These are phyloP conservation scores for Drosophila equinoxialis DNA, from an alignment of 1,140 invertebrate species.

Conservation along the genomic window DNA sequence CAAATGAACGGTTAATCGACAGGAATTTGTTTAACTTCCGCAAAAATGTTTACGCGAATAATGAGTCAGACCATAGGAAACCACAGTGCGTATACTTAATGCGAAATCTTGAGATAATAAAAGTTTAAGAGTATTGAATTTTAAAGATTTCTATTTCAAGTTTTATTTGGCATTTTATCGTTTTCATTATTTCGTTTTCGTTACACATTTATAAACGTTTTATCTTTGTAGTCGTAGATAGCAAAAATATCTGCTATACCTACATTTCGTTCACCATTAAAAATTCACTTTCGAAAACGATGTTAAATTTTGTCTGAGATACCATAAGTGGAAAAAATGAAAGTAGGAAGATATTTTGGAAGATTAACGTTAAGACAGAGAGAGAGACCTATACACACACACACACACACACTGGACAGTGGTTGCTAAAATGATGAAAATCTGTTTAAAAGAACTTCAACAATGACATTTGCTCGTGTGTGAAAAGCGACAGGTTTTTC, in stretches of 20 bases:
- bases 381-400: not conserved
- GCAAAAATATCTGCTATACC: slow-evolving; percentile 21
- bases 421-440: slow-evolving; percentile 11
- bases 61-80: slow-evolving; percentile 34
- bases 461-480: slow-evolving; percentile 40
- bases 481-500: slow-evolving; percentile 16
- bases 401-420: not conserved
- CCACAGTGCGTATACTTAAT: no score
- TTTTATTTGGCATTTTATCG: not conserved
- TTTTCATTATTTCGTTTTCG: slow-evolving; percentile 8
- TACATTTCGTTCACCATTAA: slow-evolving; percentile 32
- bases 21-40: slow-evolving; percentile 61
- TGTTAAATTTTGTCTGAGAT: slow-evolving; percentile 24
- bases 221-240: not conserved
- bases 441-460: slow-evolving; percentile 10
- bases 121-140: no score
- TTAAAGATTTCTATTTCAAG: no score
- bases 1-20: slow-evolving; percentile 19
- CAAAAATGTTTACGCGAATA: slow-evolving; percentile 35
- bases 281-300: slow-evolving; percentile 56
- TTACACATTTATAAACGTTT: not conserved
- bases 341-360: slow-evolving; percentile 32
- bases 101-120: slow-evolving; percentile 27
- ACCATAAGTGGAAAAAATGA: slow-evolving; percentile 32
- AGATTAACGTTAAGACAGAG: not conserved